Percentiles rank a stretch among this genome's conserved stretches.
phyloP scores from a whole-genome alignment of 1,140 invertebrate genomes.

The Drosophila rhopaloa region DNA sequence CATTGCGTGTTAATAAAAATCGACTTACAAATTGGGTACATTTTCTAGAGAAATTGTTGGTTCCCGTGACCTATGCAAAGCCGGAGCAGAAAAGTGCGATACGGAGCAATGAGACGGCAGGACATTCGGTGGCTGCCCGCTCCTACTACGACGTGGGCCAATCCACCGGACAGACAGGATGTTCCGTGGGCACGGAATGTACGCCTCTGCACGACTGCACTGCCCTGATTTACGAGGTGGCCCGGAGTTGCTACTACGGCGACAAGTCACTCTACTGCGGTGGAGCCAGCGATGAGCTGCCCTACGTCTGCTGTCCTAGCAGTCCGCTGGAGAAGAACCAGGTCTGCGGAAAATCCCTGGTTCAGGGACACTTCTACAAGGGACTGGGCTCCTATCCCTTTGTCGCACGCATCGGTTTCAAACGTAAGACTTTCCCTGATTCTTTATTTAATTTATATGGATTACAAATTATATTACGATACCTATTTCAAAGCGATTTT shows the following conservation, averaged over 20 bases:
- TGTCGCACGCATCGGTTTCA: constrained; percentile 88
- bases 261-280: constrained; percentile 83
- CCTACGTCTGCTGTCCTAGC: constrained; percentile 83
- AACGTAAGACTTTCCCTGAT: constrained; percentile 85
- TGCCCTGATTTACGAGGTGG: constrained; percentile 78
- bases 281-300: constrained; percentile 71
- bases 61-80: constrained; percentile 34
- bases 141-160: constrained; percentile 54
- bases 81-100: constrained; percentile 1
- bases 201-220: constrained; percentile 81
- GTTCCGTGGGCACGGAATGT: constrained; percentile 78
- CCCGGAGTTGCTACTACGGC: constrained; percentile 79
- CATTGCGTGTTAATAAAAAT: too few species aligned
- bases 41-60: constrained; percentile 56
- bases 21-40: not conserved
- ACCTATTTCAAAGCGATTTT: too few species aligned
- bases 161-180: constrained; percentile 39
- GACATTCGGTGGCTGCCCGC: constrained; percentile 58
- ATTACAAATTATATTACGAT: too few species aligned
- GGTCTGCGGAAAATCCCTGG: constrained; percentile 87
- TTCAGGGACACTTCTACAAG: constrained; percentile 87
- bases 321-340: constrained; percentile 82
- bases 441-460: too few species aligned
- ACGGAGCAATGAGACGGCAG: constrained; percentile 15
- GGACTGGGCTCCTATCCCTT: constrained; percentile 89